These are phyloP conservation scores for Pluvialis apricaria DNA, from an alignment of 2,113 vertebrate genomes.

Conservation along the genomic window DNA sequence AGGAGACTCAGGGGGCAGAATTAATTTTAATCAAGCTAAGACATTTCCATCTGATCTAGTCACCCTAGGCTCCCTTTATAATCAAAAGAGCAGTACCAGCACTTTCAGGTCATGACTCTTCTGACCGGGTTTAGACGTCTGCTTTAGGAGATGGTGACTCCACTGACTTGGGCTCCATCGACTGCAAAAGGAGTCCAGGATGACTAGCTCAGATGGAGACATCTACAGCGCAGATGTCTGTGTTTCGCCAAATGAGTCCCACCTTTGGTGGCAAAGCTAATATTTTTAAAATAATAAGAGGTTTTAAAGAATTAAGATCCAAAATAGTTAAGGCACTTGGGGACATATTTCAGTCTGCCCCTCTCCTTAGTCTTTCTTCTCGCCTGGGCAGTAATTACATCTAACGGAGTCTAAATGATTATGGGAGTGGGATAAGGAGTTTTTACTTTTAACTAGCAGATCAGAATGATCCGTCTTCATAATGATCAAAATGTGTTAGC, in stretches of 20 bases:
- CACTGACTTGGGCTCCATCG: background rate
- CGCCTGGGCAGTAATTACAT: background rate
- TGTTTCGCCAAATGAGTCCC: background rate
- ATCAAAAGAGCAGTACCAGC: background rate
- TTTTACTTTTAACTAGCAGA: conserved; percentile 10
- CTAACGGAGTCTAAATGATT: background rate
- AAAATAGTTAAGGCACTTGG: background rate
- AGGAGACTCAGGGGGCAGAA: background rate
- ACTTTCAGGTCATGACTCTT: background rate
- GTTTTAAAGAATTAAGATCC: conserved; percentile 19
- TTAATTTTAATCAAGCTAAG: background rate
- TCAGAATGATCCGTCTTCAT: conserved; percentile 26
- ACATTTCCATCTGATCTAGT: background rate
- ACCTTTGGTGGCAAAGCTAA: background rate
- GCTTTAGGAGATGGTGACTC: background rate
- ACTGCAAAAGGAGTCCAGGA: background rate
- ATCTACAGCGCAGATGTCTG: background rate
- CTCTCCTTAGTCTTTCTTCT: background rate
- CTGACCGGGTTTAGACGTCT: background rate
- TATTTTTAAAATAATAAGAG: background rate
- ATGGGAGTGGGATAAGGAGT: conserved; percentile 4
- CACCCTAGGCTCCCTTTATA: background rate
- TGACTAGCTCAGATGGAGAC: background rate
- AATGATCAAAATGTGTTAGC: conserved; percentile 39
- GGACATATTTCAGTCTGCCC: background rate